Evolutionary conservation across 2,797 vertebrate species (phyloP).

Genomic region (Rhabdophis nuchalis): DNA sequence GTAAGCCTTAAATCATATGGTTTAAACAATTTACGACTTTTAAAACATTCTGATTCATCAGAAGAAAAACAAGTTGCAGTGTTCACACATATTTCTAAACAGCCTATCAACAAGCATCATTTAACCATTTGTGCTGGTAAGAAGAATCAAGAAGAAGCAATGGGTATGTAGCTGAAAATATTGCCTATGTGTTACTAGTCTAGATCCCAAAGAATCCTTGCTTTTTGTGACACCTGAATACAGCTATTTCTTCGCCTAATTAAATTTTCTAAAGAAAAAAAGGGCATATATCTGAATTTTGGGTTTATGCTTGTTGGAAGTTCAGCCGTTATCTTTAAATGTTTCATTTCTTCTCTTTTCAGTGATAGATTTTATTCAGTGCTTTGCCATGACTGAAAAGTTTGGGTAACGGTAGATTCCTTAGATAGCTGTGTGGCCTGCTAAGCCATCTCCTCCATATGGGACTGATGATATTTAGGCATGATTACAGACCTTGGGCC

Average conservation of each 20-base stretch:
- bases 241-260: background rate
- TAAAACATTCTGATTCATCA: background rate
- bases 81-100: background rate
- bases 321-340: fast-evolving
- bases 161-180: background rate
- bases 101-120: background rate
- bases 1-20: background rate
- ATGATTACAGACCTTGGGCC: constrained; percentile 19
- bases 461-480: background rate
- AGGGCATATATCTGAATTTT: fast-evolving
- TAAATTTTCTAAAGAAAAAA: background rate
- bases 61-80: background rate
- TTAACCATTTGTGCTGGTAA: background rate
- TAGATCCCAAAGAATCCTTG: background rate
- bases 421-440: background rate
- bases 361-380: background rate
- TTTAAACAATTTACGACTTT: background rate
- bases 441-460: constrained; percentile 6
- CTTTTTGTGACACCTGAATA: background rate
- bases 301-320: fast-evolving
- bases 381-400: background rate
- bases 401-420: background rate
- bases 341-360: background rate
- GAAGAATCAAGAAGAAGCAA: background rate
- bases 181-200: background rate